phyloP scores from a whole-genome alignment of 92 coral and sea anemone species.

The Epizoanthus rinbou region DNA sequence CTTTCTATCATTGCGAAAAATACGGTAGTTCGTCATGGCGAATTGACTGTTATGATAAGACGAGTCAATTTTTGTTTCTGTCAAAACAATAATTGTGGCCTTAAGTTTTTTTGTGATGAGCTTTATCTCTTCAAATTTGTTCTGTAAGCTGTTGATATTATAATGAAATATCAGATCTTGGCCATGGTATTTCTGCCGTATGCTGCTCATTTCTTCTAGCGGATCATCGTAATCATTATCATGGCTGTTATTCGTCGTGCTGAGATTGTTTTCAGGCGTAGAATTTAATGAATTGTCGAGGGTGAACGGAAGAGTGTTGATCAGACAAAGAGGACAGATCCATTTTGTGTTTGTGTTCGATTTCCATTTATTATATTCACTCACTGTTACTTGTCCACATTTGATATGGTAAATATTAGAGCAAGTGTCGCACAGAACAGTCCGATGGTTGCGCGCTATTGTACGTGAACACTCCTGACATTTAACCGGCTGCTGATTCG shows the following conservation, averaged over 20 bases:
- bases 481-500: slow-evolving; percentile 35
- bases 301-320: slow-evolving; percentile 22
- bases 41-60: slow-evolving; percentile 54
- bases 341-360: slow-evolving; percentile 32
- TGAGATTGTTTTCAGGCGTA: slow-evolving; percentile 22
- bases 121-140: slow-evolving; percentile 59
- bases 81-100: slow-evolving; percentile 44
- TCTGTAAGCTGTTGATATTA: slow-evolving; percentile 61
- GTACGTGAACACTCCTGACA: slow-evolving; percentile 43
- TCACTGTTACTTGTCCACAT: slow-evolving; percentile 36
- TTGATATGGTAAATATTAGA: slow-evolving; percentile 29
- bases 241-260: slow-evolving; percentile 35
- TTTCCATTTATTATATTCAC: slow-evolving; percentile 38
- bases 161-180: slow-evolving; percentile 48
- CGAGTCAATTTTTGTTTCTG: slow-evolving; percentile 67
- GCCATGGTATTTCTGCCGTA: slow-evolving; percentile 34
- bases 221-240: slow-evolving; percentile 36
- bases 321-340: slow-evolving; percentile 41
- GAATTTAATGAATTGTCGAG: slow-evolving; percentile 28
- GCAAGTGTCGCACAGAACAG: slow-evolving; percentile 31
- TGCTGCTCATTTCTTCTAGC: slow-evolving; percentile 31
- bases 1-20: slow-evolving; percentile 50
- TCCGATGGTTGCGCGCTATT: slow-evolving; percentile 40
- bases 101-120: slow-evolving; percentile 52
- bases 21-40: slow-evolving; percentile 38